Evolutionary conservation across 2,797 vertebrate species (phyloP), one percentile per base, ranked within the genome.

Genomic region (Atherinosoma microstoma): DNA sequence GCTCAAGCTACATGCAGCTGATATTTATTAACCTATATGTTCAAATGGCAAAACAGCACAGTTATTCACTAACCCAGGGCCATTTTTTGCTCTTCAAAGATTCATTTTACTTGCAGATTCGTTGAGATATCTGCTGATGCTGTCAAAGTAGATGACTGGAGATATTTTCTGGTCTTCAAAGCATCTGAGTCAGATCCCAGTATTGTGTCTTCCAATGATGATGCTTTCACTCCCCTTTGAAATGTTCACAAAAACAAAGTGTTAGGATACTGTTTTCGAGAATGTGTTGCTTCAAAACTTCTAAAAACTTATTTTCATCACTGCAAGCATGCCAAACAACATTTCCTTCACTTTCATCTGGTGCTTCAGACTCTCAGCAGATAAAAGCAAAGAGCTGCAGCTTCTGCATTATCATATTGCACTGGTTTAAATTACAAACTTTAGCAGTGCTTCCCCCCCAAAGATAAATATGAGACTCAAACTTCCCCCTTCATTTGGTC

Each of bases 381-480:
- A 68, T 42, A 36, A 66, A 58, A 62, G 7, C 18, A 70, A 58
- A 57, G 20, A 11, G 15, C 29, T 69, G 22, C 54, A 53, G 42
- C 54, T 57, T 30, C 18, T 2, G 12, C 36, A 51, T 40, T 54
- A 42, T 10, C 29, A n/a, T 13, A 20, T 24, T 15, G 1, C 16
- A 42, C 35, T 36, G 35, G 49, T 22, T 51, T 24, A 22, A 51
- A 51, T 11, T 8, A 51, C 10, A 24, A 24, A 40, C 16, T 45
- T 2, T 42, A 16, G 40, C 38, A 1, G 38, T 40, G 38, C 38
- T 42, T 42, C 3, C 2, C 40, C 16, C 40, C 16, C 40, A 2
- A 42, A 42, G 40, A 15, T 42, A 42, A 42, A 40, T 40, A 40
- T 40, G 12, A 42, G 40, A 42, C 40, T 42, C 40, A 42, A 42